Conservation (phyloP, 2,113 vertebrate species). For the Dunckerocampus dactyliophorus region DNA sequence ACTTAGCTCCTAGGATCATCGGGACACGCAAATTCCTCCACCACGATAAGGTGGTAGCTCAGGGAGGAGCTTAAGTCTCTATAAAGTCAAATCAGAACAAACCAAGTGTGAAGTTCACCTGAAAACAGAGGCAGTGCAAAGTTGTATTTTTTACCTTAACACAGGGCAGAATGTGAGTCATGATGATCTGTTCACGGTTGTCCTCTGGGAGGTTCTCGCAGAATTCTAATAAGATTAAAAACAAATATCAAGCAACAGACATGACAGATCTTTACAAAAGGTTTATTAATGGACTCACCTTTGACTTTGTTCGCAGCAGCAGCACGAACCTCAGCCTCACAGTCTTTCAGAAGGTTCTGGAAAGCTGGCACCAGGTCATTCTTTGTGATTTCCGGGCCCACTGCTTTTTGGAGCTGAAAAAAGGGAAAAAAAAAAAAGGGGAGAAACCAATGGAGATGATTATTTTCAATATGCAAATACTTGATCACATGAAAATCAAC, state of each 20-base stretch:
- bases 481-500: no score
- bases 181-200: constrained; percentile 85
- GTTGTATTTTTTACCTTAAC: constrained; percentile 79
- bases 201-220: constrained; percentile 86
- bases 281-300: constrained; percentile 63
- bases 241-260: not conserved
- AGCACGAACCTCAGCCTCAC: constrained; percentile 87
- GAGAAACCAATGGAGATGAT: not conserved
- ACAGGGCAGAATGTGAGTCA: constrained; percentile 86
- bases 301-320: constrained; percentile 88
- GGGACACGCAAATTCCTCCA: no score
- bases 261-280: not conserved
- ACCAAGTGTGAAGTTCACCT: constrained; percentile 4
- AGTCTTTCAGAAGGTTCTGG: constrained; percentile 88
- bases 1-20: no score
- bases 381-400: constrained; percentile 86
- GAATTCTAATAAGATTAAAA: constrained; percentile 73
- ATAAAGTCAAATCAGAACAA: not conserved
- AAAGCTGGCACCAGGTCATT: constrained; percentile 87
- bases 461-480: not conserved
- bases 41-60: no score
- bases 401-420: constrained; percentile 84
- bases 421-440: constrained; percentile 9
- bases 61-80: no score
- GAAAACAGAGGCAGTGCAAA: not conserved